These are phyloP conservation scores for Capreolus pygargus DNA, from an alignment of 2,113 vertebrate species.

Conservation along the genomic window DNA sequence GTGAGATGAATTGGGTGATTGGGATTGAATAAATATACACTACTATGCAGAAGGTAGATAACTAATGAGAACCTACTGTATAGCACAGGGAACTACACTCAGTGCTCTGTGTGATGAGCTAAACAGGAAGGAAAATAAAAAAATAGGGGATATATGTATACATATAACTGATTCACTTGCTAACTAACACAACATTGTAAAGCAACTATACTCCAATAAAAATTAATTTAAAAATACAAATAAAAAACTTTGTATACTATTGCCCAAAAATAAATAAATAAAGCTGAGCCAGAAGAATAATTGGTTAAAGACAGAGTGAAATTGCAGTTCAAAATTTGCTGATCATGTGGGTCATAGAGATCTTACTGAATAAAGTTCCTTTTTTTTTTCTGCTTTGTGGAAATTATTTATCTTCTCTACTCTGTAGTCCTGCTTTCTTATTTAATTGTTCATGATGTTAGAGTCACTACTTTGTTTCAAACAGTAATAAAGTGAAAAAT, in stretches of 20 bases:
- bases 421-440: neutral
- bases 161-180: neutral
- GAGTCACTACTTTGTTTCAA: neutral
- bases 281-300: neutral
- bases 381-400: neutral
- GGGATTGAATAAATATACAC: neutral
- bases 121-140: neutral
- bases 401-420: neutral
- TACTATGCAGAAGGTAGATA: neutral
- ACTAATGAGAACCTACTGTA: neutral
- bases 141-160: neutral
- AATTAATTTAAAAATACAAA: neutral
- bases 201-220: neutral
- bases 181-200: neutral
- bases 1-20: neutral
- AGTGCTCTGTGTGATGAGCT: neutral
- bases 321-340: neutral
- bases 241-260: neutral
- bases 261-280: neutral
- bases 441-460: neutral
- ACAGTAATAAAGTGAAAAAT: neutral
- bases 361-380: neutral
- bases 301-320: neutral
- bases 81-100: neutral
- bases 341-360: neutral